Conservation (phyloP, 1,140 invertebrate genomes). For the Kradibia gibbosae region DNA sequence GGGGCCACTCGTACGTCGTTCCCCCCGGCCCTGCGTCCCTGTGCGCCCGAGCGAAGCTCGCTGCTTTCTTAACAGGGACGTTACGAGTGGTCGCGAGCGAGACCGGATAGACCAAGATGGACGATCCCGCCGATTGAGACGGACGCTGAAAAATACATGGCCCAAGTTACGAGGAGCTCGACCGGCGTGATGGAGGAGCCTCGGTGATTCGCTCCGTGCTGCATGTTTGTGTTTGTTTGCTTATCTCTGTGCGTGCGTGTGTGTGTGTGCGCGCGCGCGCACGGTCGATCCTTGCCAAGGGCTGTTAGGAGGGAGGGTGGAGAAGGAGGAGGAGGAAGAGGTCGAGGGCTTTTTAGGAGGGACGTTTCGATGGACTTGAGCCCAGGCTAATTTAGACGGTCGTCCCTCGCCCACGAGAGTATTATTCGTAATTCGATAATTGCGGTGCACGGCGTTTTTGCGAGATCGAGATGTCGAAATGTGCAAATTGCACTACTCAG, state of each 20-base stretch:
- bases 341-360: slow-evolving; percentile 46
- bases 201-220: too few relatives aligned
- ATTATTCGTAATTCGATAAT: slow-evolving; percentile 33
- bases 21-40: background rate
- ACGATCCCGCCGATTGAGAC: slow-evolving; percentile 21
- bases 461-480: background rate
- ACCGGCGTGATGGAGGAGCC: too few relatives aligned
- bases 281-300: too few relatives aligned
- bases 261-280: too few relatives aligned
- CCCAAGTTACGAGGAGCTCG: too few relatives aligned
- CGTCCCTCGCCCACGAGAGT: background rate
- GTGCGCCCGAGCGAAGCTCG: slow-evolving; percentile 58
- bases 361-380: slow-evolving; percentile 52
- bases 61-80: slow-evolving; percentile 69
- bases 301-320: background rate
- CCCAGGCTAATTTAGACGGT: slow-evolving; percentile 21
- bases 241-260: too few relatives aligned
- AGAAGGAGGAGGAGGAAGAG: background rate
- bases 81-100: slow-evolving; percentile 56
- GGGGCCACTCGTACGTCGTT: slow-evolving; percentile 45
- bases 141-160: slow-evolving; percentile 12
- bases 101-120: slow-evolving; percentile 28
- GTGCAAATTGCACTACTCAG: slow-evolving; percentile 10
- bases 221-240: too few relatives aligned
- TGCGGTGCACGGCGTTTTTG: slow-evolving; percentile 19